Conservation (phyloP, 2,113 vertebrate species). For the Psittacula cyanocephala region DNA sequence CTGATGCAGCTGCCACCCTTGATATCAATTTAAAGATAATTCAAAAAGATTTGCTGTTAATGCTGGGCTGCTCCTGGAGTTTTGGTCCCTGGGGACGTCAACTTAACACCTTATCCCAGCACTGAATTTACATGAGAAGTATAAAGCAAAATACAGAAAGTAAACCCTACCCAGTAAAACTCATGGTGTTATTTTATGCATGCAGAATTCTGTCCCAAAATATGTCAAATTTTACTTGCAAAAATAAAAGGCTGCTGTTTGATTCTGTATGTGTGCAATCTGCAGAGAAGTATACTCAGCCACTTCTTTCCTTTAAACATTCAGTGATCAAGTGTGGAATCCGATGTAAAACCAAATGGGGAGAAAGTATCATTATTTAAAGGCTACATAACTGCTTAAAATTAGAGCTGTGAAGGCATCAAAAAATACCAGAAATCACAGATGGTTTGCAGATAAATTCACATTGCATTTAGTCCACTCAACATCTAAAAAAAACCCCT, state of each 20-base stretch:
- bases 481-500: slow-evolving; percentile 67
- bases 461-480: slow-evolving; percentile 77
- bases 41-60: not conserved
- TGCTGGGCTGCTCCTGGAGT: slow-evolving; percentile 11
- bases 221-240: slow-evolving; percentile 79
- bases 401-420: slow-evolving; percentile 78
- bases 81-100: not conserved
- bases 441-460: slow-evolving; percentile 79
- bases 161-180: slow-evolving; percentile 52
- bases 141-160: slow-evolving; percentile 48
- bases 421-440: slow-evolving; percentile 79
- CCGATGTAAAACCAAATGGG: slow-evolving; percentile 67
- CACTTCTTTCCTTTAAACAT: slow-evolving; percentile 70
- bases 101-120: slow-evolving; percentile 18
- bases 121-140: slow-evolving; percentile 28
- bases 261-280: slow-evolving; percentile 60
- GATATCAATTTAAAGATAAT: slow-evolving; percentile 4
- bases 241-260: slow-evolving; percentile 76
- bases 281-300: slow-evolving; percentile 62
- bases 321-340: slow-evolving; percentile 68
- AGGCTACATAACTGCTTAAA: slow-evolving; percentile 80
- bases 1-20: not conserved
- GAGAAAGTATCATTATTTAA: slow-evolving; percentile 79
- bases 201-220: slow-evolving; percentile 69
- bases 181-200: slow-evolving; percentile 69